Percentiles rank a stretch among this genome's conserved stretches.
phyloP scores from a whole-genome alignment of 1,140 invertebrate genomes.

The Samia ricini region DNA sequence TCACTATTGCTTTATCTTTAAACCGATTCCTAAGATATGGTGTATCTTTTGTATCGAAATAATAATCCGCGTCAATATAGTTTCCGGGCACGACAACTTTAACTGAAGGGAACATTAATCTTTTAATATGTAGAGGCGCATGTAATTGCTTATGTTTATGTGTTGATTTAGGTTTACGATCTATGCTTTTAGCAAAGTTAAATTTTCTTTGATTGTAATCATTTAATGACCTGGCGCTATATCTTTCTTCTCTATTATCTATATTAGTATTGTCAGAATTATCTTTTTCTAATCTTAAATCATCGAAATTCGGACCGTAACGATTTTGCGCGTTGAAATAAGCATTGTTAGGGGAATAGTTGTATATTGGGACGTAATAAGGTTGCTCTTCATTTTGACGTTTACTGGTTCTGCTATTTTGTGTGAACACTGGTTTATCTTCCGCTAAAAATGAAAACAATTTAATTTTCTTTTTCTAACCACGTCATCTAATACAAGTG shows the following conservation, averaged over 20 bases:
- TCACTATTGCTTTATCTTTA: neutral
- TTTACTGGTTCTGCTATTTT: constrained; percentile 7
- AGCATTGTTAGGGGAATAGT: constrained; percentile 47
- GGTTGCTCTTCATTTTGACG: constrained; percentile 25
- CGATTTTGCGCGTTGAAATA: constrained; percentile 47
- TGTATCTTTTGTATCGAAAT: constrained; percentile 22
- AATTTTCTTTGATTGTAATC: neutral
- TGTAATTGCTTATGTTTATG: neutral
- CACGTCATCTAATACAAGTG: too few relatives aligned
- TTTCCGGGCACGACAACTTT: constrained; percentile 18
- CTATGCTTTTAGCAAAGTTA: neutral
- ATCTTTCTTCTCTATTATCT: too few relatives aligned
- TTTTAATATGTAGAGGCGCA: neutral
- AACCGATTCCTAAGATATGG: neutral
- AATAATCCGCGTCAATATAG: constrained; percentile 42
- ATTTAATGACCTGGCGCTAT: neutral
- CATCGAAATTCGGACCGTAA: constrained; percentile 29
- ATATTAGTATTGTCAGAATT: too few relatives aligned
- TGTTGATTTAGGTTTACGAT: neutral
- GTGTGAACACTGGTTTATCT: neutral
- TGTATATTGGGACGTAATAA: constrained; percentile 48
- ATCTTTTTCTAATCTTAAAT: neutral
- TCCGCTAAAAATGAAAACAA: neutral
- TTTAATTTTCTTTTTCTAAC: neutral
- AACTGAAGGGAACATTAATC: neutral